A percentile compares a stretch with the other conserved stretches of the same genome.
Conservation (phyloP, 2,797 vertebrate genomes). For the Borostomias antarcticus region DNA sequence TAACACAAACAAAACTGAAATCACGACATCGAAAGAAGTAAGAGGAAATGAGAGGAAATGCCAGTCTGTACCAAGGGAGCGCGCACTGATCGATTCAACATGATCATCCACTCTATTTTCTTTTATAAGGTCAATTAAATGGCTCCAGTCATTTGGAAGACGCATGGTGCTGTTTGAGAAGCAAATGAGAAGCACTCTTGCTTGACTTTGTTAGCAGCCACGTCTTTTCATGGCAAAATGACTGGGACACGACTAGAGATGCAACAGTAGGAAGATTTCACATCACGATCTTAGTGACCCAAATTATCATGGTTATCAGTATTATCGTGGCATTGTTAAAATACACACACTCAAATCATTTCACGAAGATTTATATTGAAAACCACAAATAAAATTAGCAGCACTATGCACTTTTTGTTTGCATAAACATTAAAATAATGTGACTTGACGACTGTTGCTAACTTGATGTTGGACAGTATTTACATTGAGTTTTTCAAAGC, state of each 20-base stretch:
- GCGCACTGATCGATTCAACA: constrained; percentile 57
- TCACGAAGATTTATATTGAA: no score
- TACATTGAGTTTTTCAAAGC: no score
- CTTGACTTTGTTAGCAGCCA: background rate
- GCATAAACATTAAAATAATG: no score
- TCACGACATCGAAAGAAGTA: constrained; percentile 30
- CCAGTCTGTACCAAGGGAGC: constrained; percentile 41
- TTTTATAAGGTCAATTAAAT: constrained; percentile 61
- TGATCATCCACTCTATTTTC: constrained; percentile 63
- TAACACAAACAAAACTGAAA: constrained; percentile 6
- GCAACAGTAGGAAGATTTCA: background rate
- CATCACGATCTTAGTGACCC: constrained; percentile 10
- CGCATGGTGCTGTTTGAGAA: constrained; percentile 19
- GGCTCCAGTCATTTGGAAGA: constrained; percentile 31
- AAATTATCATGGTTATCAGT: no score
- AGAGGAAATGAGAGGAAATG: constrained; percentile 50
- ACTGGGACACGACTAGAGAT: background rate
- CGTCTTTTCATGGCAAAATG: background rate
- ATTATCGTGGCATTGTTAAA: background rate
- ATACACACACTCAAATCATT: no score
- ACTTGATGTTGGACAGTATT: no score
- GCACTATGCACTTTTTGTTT: no score
- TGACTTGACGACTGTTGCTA: no score
- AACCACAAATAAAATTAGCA: no score
- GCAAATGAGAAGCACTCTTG: constrained; percentile 21